phyloP scores from a whole-genome alignment of 2,113 vertebrate genomes.

The Rhinogobius similis region DNA sequence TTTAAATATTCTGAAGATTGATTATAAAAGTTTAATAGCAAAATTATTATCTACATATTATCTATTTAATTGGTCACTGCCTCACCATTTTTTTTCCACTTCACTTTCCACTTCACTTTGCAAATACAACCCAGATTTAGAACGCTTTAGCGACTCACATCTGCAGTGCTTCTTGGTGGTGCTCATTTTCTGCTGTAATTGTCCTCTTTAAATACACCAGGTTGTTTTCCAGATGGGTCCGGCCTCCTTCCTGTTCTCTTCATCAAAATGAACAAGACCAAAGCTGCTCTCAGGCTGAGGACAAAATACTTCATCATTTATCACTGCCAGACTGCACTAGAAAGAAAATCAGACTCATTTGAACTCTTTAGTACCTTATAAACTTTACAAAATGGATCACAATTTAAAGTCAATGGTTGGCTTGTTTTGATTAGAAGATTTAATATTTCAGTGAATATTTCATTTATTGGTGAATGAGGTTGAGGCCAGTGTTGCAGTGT shows the following conservation, averaged over 20 bases:
- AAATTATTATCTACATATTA: no score
- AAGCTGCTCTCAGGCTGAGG: constrained; percentile 16
- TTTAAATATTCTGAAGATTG: no score
- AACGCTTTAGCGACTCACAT: background rate
- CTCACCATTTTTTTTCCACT: background rate
- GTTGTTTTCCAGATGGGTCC: constrained; percentile 47
- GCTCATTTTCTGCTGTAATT: background rate
- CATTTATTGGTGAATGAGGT: no score
- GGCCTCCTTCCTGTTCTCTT: constrained; percentile 31
- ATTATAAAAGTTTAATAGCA: no score
- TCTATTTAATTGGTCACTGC: no score
- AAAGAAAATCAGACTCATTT: background rate
- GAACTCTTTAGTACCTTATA: background rate
- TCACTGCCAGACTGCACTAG: constrained; percentile 21
- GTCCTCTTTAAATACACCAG: constrained; percentile 14
- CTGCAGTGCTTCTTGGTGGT: background rate
- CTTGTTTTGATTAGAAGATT: no score
- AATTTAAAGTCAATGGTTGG: no score
- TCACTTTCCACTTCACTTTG: background rate
- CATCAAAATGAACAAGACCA: constrained; percentile 36
- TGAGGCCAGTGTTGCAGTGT: no score
- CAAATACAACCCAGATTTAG: background rate
- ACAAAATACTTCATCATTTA: constrained; percentile 23
- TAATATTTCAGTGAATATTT: no score
- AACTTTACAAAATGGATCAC: no score